Conservation (phyloP, 2,888 invertebrate genomes). For the Phalera bucephala region DNA sequence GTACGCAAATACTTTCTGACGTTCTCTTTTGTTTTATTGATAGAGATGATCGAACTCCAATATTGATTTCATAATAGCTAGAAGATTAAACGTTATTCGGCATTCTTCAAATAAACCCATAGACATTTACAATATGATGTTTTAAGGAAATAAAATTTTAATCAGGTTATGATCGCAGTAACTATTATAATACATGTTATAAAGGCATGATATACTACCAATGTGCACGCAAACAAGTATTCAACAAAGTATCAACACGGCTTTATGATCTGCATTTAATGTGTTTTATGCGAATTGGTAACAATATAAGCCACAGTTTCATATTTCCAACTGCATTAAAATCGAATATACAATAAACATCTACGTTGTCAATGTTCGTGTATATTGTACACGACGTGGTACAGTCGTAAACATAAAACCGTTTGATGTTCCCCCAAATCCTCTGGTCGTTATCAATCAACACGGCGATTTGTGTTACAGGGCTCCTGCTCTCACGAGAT, state of each 20-base stretch:
- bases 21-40: too few relatives aligned
- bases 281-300: constrained; percentile 15
- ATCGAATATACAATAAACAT: constrained; percentile 29
- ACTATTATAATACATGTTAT: too few relatives aligned
- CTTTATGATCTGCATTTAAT: constrained; percentile 16
- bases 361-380: constrained; percentile 33
- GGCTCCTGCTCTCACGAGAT: constrained; percentile 74
- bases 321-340: constrained; percentile 26
- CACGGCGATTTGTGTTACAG: constrained; percentile 56
- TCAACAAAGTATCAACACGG: constrained; percentile 16
- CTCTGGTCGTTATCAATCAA: constrained; percentile 30
- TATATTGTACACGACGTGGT: too few relatives aligned
- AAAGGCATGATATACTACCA: too few relatives aligned
- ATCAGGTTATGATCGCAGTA: too few relatives aligned
- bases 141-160: too few relatives aligned
- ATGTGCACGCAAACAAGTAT: not conserved
- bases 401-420: constrained; percentile 39
- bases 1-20: too few relatives aligned
- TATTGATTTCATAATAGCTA: too few relatives aligned
- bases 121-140: not conserved
- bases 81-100: too few relatives aligned
- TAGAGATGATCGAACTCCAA: too few relatives aligned
- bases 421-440: constrained; percentile 41
- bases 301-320: constrained; percentile 4
- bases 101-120: too few relatives aligned